These are phyloP conservation scores for Heteropelma amictum DNA, from an alignment of 2,888 invertebrate genomes.

Conservation along the genomic window DNA sequence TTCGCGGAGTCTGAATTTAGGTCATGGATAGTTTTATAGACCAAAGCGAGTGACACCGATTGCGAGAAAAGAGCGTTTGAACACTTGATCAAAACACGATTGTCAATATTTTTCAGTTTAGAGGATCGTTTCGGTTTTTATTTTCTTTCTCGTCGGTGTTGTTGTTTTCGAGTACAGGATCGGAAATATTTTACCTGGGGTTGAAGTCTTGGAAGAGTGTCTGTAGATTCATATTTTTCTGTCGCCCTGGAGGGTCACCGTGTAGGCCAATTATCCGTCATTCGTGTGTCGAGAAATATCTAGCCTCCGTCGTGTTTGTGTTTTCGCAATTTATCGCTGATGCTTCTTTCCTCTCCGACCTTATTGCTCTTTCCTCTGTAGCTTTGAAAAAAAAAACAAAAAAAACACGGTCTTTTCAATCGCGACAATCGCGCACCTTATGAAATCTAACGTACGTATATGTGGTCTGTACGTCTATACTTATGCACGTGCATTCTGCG, in stretches of 20 bases:
- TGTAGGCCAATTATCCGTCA: constrained; percentile 64
- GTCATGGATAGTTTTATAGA: constrained; percentile 32
- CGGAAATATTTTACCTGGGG: constrained; percentile 85
- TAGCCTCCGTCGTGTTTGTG: too few species aligned
- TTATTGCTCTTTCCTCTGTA: not conserved
- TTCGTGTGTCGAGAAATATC: constrained; percentile 22
- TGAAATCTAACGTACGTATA: constrained; percentile 25
- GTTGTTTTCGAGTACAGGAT: constrained; percentile 13
- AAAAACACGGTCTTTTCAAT: constrained; percentile 32
- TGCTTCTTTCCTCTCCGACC: too few species aligned
- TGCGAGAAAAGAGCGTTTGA: not conserved
- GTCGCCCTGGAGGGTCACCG: constrained; percentile 51
- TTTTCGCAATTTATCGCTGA: constrained; percentile 33
- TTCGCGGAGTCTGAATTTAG: not conserved
- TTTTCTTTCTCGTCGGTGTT: not conserved
- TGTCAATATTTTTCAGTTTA: too few species aligned
- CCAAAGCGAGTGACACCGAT: not conserved
- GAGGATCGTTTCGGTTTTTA: too few species aligned
- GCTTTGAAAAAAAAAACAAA: constrained; percentile 20
- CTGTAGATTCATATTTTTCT: constrained; percentile 88
- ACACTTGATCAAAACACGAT: not conserved
- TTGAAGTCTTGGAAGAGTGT: constrained; percentile 94
- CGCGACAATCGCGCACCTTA: constrained; percentile 27
- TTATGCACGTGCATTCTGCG: not conserved
- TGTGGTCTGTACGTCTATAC: not conserved